A percentile compares a stretch with the other conserved stretches of the same genome.
Evolutionary conservation across 2,888 invertebrate species (phyloP).

Genomic region (Trachelus tabidus): DNA sequence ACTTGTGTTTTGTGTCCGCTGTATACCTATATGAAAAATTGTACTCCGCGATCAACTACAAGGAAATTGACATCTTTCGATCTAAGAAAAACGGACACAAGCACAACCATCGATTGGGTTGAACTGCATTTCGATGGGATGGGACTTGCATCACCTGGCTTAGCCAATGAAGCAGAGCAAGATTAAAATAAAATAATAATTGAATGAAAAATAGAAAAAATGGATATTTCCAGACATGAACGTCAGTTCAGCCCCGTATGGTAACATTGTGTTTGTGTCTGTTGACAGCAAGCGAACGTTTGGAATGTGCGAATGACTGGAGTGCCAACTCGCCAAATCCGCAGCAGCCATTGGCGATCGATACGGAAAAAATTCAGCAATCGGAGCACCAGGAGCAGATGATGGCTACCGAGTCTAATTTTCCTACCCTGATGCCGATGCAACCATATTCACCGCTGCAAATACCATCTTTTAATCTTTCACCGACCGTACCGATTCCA

Average conservation of each 20-base stretch:
- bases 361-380: constrained; percentile 39
- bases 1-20: constrained; percentile 61
- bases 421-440: constrained; percentile 60
- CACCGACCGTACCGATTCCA: constrained; percentile 30
- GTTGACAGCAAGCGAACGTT: constrained; percentile 55
- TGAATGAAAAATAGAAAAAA: constrained; percentile 18
- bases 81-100: constrained; percentile 55
- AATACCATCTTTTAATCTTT: constrained; percentile 60
- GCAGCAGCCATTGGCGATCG: constrained; percentile 40
- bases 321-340: constrained; percentile 31
- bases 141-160: constrained; percentile 14
- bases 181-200: constrained; percentile 9
- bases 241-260: constrained; percentile 62
- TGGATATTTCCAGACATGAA: constrained; percentile 30
- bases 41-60: neutral
- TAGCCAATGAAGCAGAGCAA: constrained; percentile 11
- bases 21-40: constrained; percentile 18
- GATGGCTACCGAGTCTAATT: constrained; percentile 51
- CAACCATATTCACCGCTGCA: constrained; percentile 61
- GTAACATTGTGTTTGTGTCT: constrained; percentile 64
- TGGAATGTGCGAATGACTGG: constrained; percentile 54
- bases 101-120: constrained; percentile 64
- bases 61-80: neutral
- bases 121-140: constrained; percentile 54
- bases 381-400: constrained; percentile 46